A percentile compares a stretch with the other conserved stretches of the same genome.
phyloP scores from a whole-genome alignment of 2,888 invertebrate species.

The Spilarctia lutea region DNA sequence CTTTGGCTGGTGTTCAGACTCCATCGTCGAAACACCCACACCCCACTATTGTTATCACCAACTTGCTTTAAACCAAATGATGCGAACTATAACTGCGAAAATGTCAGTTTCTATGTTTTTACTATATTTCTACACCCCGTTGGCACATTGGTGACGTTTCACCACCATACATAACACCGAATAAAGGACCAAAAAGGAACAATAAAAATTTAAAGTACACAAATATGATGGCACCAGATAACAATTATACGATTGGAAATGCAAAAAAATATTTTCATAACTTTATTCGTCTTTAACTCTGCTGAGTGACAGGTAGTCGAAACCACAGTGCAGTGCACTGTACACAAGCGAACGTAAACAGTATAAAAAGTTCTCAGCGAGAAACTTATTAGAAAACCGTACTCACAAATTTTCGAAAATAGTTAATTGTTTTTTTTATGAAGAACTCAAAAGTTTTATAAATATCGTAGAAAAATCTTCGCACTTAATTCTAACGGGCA shows the following conservation, averaged over 20 bases:
- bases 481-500: background rate
- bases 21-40: conserved; percentile 61
- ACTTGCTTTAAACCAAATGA: conserved; percentile 34
- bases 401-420: background rate
- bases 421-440: background rate
- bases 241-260: conserved; percentile 14
- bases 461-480: background rate
- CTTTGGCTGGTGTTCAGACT: conserved; percentile 78
- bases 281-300: background rate
- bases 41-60: conserved; percentile 42
- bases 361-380: background rate
- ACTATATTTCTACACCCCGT: conserved; percentile 32
- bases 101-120: conserved; percentile 47
- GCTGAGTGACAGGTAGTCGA: background rate
- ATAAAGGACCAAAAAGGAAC: conserved; percentile 19
- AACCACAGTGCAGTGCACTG: conserved; percentile 4
- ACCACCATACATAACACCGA: conserved; percentile 31
- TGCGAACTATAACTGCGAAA: conserved; percentile 26
- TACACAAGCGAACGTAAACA: background rate
- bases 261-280: background rate
- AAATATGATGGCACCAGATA: conserved; percentile 28
- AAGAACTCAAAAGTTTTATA: background rate
- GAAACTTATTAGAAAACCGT: background rate
- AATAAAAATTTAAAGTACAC: conserved; percentile 30
- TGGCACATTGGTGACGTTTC: conserved; percentile 38